Evolutionary conservation across 1,140 invertebrate genomes (phyloP).

Genomic region (Cydia splendana): DNA sequence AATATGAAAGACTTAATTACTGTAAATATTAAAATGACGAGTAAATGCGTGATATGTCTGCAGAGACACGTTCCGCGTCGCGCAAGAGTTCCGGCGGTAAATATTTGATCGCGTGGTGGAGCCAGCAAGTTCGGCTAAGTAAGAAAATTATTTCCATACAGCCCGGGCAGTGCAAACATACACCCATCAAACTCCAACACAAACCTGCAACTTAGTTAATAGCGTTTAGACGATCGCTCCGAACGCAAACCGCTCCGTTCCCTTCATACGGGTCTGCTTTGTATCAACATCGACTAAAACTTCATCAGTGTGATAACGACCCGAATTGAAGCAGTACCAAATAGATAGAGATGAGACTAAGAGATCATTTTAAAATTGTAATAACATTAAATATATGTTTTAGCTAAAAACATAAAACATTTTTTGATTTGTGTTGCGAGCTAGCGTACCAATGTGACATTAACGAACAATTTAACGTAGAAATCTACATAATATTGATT

Average conservation of each 20-base stretch:
- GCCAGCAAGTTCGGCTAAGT: conserved; percentile 64
- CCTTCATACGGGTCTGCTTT: conserved; percentile 36
- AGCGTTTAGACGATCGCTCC: conserved; percentile 58
- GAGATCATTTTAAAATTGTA: background rate
- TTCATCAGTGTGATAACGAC: background rate
- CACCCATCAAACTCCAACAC: conserved; percentile 71
- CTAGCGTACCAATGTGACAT: too few relatives aligned
- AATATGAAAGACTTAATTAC: conserved; percentile 42
- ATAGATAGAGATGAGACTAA: background rate
- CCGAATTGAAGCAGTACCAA: background rate
- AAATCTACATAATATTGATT: too few relatives aligned
- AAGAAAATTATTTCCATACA: conserved; percentile 74
- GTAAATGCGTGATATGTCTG: conserved; percentile 51
- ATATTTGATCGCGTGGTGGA: conserved; percentile 67
- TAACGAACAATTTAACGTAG: too few relatives aligned
- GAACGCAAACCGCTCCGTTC: conserved; percentile 46
- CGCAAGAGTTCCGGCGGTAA: conserved; percentile 56
- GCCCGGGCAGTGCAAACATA: conserved; percentile 63
- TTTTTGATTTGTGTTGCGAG: too few relatives aligned
- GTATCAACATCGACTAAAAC: conserved; percentile 37
- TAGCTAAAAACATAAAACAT: too few relatives aligned
- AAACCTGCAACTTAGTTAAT: conserved; percentile 72
- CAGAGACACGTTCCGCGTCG: conserved; percentile 56
- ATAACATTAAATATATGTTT: too few relatives aligned
- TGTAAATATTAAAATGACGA: conserved; percentile 38